Evolutionary conservation across 1,140 invertebrate species (phyloP), one percentile per base, ranked within the genome.

Genomic region (Cherax destructor): DNA sequence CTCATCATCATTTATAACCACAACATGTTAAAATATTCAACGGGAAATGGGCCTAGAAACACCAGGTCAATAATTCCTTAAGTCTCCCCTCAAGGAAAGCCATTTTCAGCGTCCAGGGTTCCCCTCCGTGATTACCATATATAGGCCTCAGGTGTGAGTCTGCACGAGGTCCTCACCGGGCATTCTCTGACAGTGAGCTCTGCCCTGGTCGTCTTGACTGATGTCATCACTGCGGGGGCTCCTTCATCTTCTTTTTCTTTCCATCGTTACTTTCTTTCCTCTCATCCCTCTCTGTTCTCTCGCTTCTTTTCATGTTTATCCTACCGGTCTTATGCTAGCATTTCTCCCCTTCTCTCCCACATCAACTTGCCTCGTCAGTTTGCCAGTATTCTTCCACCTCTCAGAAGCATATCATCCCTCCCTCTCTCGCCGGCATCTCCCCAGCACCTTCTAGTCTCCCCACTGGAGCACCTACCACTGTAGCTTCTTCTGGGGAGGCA

Each of bases 1-100:
- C 69, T 74, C 69, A 74, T 74, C 69, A 74, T 74, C 69, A 24
- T 74, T 74, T 74, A 74, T 74, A 74, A 74, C 69, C 69, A 74
- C 69, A 74, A 74, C 69, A 74, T 74, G 69, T 30, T 74, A 30
- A 74, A 74, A 74, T 74, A 74, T 74, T 74, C 69, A 74, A n/a
- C 24, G 69, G 24, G 69, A 30, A 74, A 74, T 74, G 69, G 69
- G 69, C 65, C 65, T 21, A 69, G 69, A 74, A 74, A 16, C 21
- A 24, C 24, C n/a, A 11, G 21, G 24, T 74, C 69, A 74, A 74
- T 74, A 74, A 74, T 74, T 74, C 24, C 69, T 24, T 9, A 30
- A 30, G n/a, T 4, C 69, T 74, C 69, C 69, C 69, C 69, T 30
- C 69, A 10, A 74, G 69, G 69, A 74, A 74, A 74, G n/a, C 69